Evolutionary conservation across 2,888 invertebrate species (phyloP).

Genomic region (Anthrax anthrax): DNA sequence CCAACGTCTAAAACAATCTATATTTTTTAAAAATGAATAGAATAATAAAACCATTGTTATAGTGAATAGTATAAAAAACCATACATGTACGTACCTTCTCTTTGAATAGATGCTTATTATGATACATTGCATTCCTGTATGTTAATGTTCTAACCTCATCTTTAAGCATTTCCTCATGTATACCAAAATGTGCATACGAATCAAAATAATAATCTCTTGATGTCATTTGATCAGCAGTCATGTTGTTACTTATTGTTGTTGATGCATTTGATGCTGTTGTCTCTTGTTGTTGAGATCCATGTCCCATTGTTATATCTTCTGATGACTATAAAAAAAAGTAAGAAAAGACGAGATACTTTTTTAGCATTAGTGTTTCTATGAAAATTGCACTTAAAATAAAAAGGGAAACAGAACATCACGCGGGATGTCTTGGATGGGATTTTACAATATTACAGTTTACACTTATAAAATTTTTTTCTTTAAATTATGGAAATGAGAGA

Average conservation of each 20-base stretch:
- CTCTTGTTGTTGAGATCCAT: not conserved
- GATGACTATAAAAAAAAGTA: constrained; percentile 2
- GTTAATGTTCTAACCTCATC: constrained; percentile 97
- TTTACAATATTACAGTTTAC: no score
- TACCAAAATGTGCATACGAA: constrained; percentile 99
- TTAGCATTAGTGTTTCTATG: no score
- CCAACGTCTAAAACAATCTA: constrained; percentile 90
- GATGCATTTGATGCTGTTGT: no score
- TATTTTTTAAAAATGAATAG: not conserved
- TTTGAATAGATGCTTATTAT: constrained; percentile 96
- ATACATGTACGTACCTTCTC: constrained; percentile 42
- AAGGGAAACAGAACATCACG: no score
- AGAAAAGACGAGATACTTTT: not conserved
- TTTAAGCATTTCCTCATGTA: constrained; percentile 99
- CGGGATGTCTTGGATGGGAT: no score
- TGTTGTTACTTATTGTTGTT: no score
- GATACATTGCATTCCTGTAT: constrained; percentile 97
- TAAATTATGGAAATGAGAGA: no score
- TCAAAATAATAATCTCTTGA: constrained; percentile 99
- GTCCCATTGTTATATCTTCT: constrained; percentile 7
- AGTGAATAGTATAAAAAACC: no score
- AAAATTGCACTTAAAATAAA: no score
- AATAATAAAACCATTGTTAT: not conserved
- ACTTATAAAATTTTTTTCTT: no score
- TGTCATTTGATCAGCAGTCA: constrained; percentile 82